A percentile compares a stretch with the other conserved stretches of the same genome.
phyloP scores from a whole-genome alignment of 2,113 vertebrate species.

The Redunca redunca region DNA sequence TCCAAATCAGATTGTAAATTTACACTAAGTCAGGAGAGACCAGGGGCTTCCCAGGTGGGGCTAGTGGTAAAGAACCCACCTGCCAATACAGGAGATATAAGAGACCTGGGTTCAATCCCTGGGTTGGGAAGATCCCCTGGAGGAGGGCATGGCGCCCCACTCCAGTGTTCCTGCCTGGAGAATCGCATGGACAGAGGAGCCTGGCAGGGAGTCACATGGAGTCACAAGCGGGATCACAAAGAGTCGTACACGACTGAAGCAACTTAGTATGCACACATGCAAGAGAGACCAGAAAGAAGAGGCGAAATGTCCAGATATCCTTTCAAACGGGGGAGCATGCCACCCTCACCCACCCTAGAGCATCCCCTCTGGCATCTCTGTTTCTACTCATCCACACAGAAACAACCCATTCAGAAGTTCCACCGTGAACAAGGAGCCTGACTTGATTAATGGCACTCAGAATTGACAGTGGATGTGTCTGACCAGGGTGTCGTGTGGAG shows the following conservation, averaged over 20 bases:
- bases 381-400: neutral
- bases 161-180: neutral
- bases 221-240: neutral
- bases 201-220: neutral
- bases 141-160: neutral
- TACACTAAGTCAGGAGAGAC: neutral
- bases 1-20: neutral
- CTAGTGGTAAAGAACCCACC: neutral
- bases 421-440: neutral
- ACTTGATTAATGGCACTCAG: neutral
- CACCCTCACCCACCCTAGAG: no score
- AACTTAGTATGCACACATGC: rapidly evolving
- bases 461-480: neutral
- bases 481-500: neutral
- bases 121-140: neutral
- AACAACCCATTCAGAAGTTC: neutral
- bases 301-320: neutral
- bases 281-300: neutral
- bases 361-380: neutral
- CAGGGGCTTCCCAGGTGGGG: neutral
- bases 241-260: neutral
- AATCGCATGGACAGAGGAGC: neutral
- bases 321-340: neutral
- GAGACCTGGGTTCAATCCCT: neutral
- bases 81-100: neutral